phyloP scores from a whole-genome alignment of 2,888 invertebrate species.

The Platycheirus albimanus region DNA sequence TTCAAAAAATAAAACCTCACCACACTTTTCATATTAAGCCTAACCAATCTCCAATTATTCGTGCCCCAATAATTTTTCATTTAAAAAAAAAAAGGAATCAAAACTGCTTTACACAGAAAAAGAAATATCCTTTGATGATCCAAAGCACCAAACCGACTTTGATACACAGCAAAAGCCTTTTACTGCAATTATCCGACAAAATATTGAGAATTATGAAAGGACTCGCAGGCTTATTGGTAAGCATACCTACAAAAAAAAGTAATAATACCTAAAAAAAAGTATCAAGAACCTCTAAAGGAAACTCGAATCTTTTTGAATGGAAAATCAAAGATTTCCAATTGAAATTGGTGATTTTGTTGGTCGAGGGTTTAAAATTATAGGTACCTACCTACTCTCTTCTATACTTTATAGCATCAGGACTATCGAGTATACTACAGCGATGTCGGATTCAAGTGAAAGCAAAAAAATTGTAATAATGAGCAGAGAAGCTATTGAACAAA shows the following conservation, averaged over 20 bases:
- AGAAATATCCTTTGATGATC: constrained; percentile 54
- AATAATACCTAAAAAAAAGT: constrained; percentile 3
- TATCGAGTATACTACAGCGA: constrained; percentile 1
- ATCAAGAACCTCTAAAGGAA: constrained; percentile 42
- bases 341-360: constrained; percentile 57
- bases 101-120: constrained; percentile 31
- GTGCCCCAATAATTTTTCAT: constrained; percentile 57
- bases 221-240: background rate
- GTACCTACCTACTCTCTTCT: constrained; percentile 27
- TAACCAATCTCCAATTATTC: constrained; percentile 37
- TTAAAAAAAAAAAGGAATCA: constrained; percentile 16
- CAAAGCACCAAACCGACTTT: constrained; percentile 19
- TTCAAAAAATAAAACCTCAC: constrained; percentile 30
- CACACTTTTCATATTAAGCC: constrained; percentile 14
- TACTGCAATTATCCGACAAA: constrained; percentile 58
- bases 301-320: constrained; percentile 49
- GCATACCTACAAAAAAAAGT: background rate
- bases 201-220: constrained; percentile 45
- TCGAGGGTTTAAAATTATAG: constrained; percentile 29
- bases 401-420: background rate
- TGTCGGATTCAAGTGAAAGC: constrained; percentile 13
- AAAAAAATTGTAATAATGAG: constrained; percentile 50
- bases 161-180: constrained; percentile 43
- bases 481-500: constrained; percentile 47
- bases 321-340: constrained; percentile 66